A percentile compares a stretch with the other conserved stretches of the same genome.
Conservation (phyloP, 2,888 invertebrate genomes). For the Reticulitermes lucifugus region DNA sequence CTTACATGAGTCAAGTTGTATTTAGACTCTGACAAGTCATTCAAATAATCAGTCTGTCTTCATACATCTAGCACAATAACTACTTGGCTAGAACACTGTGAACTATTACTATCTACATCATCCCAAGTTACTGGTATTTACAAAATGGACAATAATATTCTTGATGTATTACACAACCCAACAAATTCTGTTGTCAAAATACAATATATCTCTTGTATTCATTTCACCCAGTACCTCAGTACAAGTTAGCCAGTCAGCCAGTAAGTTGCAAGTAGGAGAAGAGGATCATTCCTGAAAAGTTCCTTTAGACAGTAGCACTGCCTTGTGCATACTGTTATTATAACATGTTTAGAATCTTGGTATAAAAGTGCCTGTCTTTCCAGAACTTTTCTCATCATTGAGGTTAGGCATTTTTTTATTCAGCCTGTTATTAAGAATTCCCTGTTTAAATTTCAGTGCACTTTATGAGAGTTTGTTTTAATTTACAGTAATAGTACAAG, state of each 20-base stretch:
- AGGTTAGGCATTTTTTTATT: neutral
- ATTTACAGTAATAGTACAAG: neutral
- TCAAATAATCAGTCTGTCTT: neutral
- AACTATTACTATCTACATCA: neutral
- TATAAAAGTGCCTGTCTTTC: too few species aligned
- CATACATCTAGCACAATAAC: neutral
- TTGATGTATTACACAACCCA: neutral
- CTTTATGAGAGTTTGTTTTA: neutral
- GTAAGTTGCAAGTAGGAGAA: too few species aligned
- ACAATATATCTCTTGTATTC: neutral
- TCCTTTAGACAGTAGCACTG: too few species aligned
- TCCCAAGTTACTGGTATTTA: conserved; percentile 10
- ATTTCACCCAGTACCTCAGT: neutral
- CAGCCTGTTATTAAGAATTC: too few species aligned
- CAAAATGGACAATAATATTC: conserved; percentile 31
- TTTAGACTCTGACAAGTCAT: neutral
- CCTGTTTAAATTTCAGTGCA: too few species aligned
- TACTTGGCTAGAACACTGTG: neutral
- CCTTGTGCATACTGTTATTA: too few species aligned
- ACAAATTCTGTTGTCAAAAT: conserved; percentile 18
- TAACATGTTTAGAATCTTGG: too few species aligned
- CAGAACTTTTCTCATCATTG: too few species aligned
- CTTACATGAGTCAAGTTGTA: neutral
- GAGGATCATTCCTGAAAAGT: too few species aligned
- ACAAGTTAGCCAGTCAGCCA: neutral